These are phyloP conservation scores for Plutella xylostella DNA, from an alignment of 2,888 invertebrate species.

Conservation along the genomic window DNA sequence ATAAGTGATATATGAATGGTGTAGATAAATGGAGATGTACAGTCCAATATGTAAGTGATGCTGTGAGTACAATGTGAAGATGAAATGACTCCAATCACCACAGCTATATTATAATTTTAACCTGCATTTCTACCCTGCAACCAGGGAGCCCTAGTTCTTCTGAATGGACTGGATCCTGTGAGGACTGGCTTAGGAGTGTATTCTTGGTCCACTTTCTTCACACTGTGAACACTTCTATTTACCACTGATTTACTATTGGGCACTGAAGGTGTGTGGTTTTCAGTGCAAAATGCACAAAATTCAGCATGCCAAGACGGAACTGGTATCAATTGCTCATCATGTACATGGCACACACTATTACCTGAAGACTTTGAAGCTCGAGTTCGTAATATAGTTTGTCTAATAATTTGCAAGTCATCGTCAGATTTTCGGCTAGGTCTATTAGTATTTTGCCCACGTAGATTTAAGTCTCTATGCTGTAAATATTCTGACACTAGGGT, in stretches of 20 bases:
- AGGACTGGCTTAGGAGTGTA: not conserved
- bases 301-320: conserved; percentile 49
- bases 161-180: not conserved
- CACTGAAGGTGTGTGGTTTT: conserved; percentile 7
- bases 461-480: conserved; percentile 43
- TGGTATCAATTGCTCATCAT: conserved; percentile 47
- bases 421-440: conserved; percentile 25
- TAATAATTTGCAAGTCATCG: conserved; percentile 43
- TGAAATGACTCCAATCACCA: too few species aligned
- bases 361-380: conserved; percentile 42
- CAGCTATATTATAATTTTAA: too few species aligned
- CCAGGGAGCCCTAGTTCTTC: too few species aligned
- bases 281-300: conserved; percentile 26
- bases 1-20: too few species aligned
- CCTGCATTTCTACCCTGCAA: too few species aligned
- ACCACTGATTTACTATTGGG: too few species aligned
- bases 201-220: too few species aligned
- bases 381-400: conserved; percentile 44
- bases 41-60: too few species aligned
- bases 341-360: conserved; percentile 45
- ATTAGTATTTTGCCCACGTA: conserved; percentile 33
- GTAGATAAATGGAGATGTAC: too few species aligned
- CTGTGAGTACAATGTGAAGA: too few species aligned
- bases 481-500: conserved; percentile 53
- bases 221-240: too few species aligned